phyloP scores from a whole-genome alignment of 2,113 vertebrate genomes.

The Damaliscus lunatus region DNA sequence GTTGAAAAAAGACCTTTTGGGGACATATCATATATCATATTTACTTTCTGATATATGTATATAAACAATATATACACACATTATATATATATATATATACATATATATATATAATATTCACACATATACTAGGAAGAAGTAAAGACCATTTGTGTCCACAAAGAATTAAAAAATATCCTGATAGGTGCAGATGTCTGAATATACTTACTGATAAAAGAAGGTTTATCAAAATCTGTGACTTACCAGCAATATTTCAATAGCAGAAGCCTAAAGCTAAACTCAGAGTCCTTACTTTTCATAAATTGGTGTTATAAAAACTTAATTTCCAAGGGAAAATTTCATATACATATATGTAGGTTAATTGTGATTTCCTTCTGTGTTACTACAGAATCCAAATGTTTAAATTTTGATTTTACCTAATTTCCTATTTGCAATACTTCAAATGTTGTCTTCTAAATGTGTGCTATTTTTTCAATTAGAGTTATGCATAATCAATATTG shows the following conservation, averaged over 20 bases:
- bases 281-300: not conserved
- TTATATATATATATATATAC: rapidly evolving
- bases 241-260: not conserved
- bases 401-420: not conserved
- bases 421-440: not conserved
- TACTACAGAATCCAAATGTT: not conserved
- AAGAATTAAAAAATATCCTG: not conserved
- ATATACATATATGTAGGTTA: not conserved
- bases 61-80: not conserved
- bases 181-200: not conserved
- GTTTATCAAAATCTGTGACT: not conserved
- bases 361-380: not conserved
- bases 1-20: too few species aligned
- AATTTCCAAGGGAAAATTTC: not conserved
- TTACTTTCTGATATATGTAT: not conserved
- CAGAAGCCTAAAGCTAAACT: not conserved
- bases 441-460: not conserved
- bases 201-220: not conserved
- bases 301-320: not conserved
- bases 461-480: not conserved
- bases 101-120: not conserved
- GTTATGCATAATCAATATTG: not conserved
- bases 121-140: not conserved
- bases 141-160: not conserved
- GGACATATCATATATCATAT: too few species aligned